A percentile compares a stretch with the other conserved stretches of the same genome.
phyloP scores from a whole-genome alignment of 2,113 vertebrate species.

The Eolophus roseicapilla region DNA sequence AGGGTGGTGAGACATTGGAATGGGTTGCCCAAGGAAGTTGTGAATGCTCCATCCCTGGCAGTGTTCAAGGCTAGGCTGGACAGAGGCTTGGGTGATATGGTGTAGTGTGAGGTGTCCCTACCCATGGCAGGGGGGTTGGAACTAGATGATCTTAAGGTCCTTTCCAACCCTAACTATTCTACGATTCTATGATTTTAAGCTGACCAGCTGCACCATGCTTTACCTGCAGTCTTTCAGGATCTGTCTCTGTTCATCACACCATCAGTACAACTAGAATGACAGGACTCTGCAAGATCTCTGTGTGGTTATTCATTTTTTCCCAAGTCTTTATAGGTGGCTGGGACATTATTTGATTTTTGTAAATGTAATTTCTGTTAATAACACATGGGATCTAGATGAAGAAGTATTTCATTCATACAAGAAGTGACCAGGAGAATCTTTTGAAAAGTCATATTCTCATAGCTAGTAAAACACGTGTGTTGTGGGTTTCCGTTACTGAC shows the following conservation, averaged over 20 bases:
- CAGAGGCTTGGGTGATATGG: too few species aligned
- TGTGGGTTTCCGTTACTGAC: not conserved
- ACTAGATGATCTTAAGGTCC: too few species aligned
- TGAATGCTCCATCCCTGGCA: too few species aligned
- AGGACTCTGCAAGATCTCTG: not conserved
- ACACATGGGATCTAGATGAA: not conserved
- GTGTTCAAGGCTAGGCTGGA: too few species aligned
- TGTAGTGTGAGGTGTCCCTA: too few species aligned
- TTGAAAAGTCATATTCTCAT: not conserved
- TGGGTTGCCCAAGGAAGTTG: too few species aligned
- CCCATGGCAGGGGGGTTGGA: too few species aligned
- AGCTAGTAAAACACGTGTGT: not conserved
- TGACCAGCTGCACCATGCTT: not conserved
- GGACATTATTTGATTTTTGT: not conserved
- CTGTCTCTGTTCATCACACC: not conserved
- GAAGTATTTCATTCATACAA: not conserved
- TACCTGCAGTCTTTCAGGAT: not conserved
- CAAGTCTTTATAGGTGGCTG: not conserved
- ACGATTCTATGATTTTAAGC: not conserved
- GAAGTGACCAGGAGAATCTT: not conserved
- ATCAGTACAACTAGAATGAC: not conserved
- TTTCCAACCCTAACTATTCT: too few species aligned
- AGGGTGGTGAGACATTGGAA: too few species aligned
- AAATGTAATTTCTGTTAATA: not conserved
- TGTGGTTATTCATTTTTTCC: not conserved